Percentiles rank a stretch among this genome's conserved stretches.
These are phyloP conservation scores for Thamnophis elegans DNA, from an alignment of 2,797 vertebrate genomes.

Conservation along the genomic window DNA sequence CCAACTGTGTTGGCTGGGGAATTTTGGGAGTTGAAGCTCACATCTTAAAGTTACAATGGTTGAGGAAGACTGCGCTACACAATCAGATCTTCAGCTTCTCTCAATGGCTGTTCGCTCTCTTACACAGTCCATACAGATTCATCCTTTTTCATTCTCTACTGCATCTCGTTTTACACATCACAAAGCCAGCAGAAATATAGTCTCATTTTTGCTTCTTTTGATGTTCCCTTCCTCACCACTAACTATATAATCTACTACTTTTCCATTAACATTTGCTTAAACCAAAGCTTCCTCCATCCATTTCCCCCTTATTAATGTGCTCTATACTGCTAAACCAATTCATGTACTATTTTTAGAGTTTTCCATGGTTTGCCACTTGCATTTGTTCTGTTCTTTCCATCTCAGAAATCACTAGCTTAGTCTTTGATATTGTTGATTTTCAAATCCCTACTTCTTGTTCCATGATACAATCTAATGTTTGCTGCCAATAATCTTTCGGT, in stretches of 20 bases:
- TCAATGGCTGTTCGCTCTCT: not conserved
- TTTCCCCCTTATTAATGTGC: not conserved
- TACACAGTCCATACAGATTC: not conserved
- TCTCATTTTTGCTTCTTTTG: too few species aligned
- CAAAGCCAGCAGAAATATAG: not conserved
- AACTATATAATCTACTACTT: not conserved
- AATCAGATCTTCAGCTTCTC: too few species aligned
- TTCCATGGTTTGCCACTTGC: not conserved
- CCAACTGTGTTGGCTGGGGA: too few species aligned
- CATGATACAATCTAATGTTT: too few species aligned
- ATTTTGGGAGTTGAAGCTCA: too few species aligned
- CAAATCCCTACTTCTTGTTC: too few species aligned
- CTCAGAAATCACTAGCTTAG: too few species aligned
- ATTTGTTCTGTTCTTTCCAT: too few species aligned
- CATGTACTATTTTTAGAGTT: not conserved
- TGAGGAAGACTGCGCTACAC: too few species aligned
- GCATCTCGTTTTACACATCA: not conserved
- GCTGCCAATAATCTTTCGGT: too few species aligned
- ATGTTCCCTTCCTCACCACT: not conserved
- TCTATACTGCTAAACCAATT: not conserved
- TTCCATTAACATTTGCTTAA: not conserved
- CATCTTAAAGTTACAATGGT: too few species aligned
- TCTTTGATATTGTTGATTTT: too few species aligned
- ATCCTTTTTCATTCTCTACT: not conserved
- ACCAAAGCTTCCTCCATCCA: not conserved